Conservation (phyloP, 2,113 vertebrate species). For the Rafetus swinhoei region DNA sequence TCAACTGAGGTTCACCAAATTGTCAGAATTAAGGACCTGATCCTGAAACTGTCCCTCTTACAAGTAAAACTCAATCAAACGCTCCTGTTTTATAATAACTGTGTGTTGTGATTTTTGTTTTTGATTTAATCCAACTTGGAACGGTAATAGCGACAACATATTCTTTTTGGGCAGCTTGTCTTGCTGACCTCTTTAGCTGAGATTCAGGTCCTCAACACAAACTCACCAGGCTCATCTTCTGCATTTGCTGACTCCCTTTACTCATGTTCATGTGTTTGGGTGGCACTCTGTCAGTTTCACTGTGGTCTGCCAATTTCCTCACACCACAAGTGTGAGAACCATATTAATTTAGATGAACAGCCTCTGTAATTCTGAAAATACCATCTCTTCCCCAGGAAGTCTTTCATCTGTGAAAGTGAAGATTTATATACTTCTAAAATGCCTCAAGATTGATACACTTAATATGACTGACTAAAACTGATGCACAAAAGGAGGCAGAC, state of each 20-base stretch:
- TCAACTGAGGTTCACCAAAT: background rate
- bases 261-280: background rate
- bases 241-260: rapidly evolving
- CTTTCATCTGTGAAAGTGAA: conserved; percentile 7
- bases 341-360: background rate
- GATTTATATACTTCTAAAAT: background rate
- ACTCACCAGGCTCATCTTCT: rapidly evolving
- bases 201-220: background rate
- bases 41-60: rapidly evolving
- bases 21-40: background rate
- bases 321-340: background rate
- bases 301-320: background rate
- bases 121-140: background rate
- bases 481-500: background rate
- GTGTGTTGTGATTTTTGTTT: background rate
- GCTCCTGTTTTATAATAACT: rapidly evolving
- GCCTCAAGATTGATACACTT: background rate
- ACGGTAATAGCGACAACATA: rapidly evolving
- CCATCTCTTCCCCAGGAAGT: background rate
- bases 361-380: background rate
- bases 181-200: background rate
- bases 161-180: background rate
- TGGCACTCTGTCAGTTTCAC: background rate
- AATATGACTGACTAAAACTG: background rate
- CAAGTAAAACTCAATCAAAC: background rate